Evolutionary conservation across 1,140 invertebrate species (phyloP).

Genomic region (Zaprionus davidi): DNA sequence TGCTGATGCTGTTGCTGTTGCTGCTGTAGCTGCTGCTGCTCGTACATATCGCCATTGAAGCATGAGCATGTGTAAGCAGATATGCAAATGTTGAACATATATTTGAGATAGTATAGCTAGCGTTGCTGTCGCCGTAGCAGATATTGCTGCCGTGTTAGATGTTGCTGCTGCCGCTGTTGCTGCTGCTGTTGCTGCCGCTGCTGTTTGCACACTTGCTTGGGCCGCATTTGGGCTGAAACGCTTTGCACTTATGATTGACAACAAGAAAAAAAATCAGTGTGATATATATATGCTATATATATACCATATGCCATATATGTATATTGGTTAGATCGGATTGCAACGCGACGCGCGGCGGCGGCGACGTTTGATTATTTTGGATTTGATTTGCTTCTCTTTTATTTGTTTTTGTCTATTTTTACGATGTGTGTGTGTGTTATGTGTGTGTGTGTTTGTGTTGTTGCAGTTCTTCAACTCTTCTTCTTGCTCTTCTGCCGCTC

Average conservation of each 20-base stretch:
- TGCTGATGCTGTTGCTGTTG: constrained; percentile 45
- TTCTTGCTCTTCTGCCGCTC: background rate
- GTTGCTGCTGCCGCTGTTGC: constrained; percentile 1
- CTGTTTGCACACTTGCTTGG: constrained; percentile 57
- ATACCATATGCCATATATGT: constrained; percentile 15
- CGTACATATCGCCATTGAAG: constrained; percentile 76
- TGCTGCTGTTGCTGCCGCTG: constrained; percentile 22
- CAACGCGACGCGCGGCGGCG: constrained; percentile 17
- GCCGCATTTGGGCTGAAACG: constrained; percentile 47
- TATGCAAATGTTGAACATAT: constrained; percentile 42
- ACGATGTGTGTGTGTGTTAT: background rate
- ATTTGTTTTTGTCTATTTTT: constrained; percentile 25
- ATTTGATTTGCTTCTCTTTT: constrained; percentile 22
- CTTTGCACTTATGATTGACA: constrained; percentile 51
- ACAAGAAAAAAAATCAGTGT: constrained; percentile 58
- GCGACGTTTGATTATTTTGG: constrained; percentile 23
- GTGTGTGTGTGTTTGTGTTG: constrained; percentile 20
- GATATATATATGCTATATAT: constrained; percentile 42
- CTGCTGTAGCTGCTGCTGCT: constrained; percentile 60
- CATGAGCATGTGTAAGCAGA: constrained; percentile 62
- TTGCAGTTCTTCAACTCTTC: constrained; percentile 16
- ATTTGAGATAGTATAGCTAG: constrained; percentile 20
- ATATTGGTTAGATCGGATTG: constrained; percentile 22
- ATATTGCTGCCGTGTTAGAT: constrained; percentile 19
- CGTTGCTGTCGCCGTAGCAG: background rate